Base-by-base conservation (phyloP, 1,140 invertebrate genomes). In the Melipona quadrifasciata region DNA sequence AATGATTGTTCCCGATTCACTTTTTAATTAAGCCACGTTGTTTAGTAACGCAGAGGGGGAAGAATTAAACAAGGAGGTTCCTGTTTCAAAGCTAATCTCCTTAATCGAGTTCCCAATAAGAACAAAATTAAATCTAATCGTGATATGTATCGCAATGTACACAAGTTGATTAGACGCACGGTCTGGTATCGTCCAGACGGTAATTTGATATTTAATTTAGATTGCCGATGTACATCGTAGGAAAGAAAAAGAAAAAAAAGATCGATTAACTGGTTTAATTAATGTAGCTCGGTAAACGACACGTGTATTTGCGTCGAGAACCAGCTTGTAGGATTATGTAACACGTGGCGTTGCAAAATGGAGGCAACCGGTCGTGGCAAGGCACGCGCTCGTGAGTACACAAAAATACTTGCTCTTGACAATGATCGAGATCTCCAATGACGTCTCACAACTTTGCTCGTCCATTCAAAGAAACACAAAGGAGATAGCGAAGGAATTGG, bases 381-480 rank as follows among this genome's bases (percentile, higher is more conserved):
- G 72, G n/a, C 73, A 84, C 55, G 74, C 55, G 82, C 55, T 71
- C n/a, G 53, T 19, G 31, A 58, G 47, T 34, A 47, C 65, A 16
- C 51, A 80, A 80, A 84, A 80, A 82, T 82, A 82, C 51, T 8
- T 82, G 80, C 73, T 77, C 80, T 81, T 74, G 80, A 85, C 55
- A 85, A 85, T 47, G 68, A 87, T 58, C 58, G 51, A 58, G 57
- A 78, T 10, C 74, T n/a, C 53, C 34, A 61, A 19, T 34, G 72
- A 8, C 74, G 57, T 64, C 58, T 10, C 24, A 21, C 8, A 2
- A 5, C 11, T 21, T 19, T 21, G 34, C 8, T 71, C n/a, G 14
- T 55, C 11, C 27, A 14, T 31, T 74, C n/a, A 4, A 21, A 55
- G 19, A 55, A 27, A 31, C 19, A 21, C 12, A 14, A 14, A 55